Conservation (phyloP, 2,113 vertebrate species). For the Hippocampus guttulatus region DNA sequence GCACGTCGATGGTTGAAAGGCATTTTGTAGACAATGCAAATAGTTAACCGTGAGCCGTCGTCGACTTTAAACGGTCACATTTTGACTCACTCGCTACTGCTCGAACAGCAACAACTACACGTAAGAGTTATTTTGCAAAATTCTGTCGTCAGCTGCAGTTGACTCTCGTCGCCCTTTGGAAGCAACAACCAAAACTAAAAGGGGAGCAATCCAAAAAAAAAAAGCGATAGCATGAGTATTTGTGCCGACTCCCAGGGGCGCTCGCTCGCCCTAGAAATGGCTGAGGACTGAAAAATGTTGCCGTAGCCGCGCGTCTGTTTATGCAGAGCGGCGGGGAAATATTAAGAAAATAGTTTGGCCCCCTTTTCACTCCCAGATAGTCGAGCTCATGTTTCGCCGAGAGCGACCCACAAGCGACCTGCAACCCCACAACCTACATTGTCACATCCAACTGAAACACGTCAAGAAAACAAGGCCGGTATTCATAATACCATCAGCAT, state of each 20-base stretch:
- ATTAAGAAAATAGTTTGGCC: slow-evolving; percentile 48
- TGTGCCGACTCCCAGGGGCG: slow-evolving; percentile 68
- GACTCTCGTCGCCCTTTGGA: slow-evolving; percentile 59
- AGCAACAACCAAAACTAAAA: slow-evolving; percentile 46
- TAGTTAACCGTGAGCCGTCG: too few relatives aligned
- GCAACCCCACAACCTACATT: slow-evolving; percentile 54
- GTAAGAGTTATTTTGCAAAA: slow-evolving; percentile 33
- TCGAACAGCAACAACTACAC: slow-evolving; percentile 20
- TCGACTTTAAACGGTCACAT: too few relatives aligned
- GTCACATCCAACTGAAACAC: slow-evolving; percentile 39
- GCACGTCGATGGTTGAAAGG: too few relatives aligned
- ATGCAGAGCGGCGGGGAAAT: slow-evolving; percentile 64
- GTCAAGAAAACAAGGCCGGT: slow-evolving; percentile 24
- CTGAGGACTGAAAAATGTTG: slow-evolving; percentile 72
- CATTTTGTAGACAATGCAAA: too few relatives aligned
- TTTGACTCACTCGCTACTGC: too few relatives aligned
- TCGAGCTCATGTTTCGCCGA: slow-evolving; percentile 45
- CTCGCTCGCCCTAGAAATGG: slow-evolving; percentile 69
- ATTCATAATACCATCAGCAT: slow-evolving; percentile 31
- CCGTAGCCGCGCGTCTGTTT: slow-evolving; percentile 59
- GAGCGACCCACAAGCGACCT: slow-evolving; percentile 46
- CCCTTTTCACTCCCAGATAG: slow-evolving; percentile 49
- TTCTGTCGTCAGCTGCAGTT: slow-evolving; percentile 53
- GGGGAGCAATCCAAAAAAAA: slow-evolving; percentile 9
- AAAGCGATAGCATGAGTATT: slow-evolving; percentile 68